Evolutionary conservation across 2,888 invertebrate genomes (phyloP).

Genomic region (Drepana falcataria): DNA sequence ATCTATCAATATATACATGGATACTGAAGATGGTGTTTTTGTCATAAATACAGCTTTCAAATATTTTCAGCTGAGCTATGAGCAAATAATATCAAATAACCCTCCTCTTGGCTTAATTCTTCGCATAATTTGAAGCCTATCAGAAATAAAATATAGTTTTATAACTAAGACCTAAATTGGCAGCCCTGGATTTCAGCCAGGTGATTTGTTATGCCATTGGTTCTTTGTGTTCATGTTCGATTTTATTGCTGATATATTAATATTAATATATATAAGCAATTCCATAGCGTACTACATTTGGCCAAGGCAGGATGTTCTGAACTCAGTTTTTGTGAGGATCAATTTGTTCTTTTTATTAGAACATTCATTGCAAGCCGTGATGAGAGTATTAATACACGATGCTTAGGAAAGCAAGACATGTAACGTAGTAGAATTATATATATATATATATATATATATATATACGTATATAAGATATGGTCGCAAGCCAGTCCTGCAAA

Average conservation of each 20-base stretch:
- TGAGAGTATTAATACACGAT: background rate
- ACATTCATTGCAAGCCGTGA: constrained; percentile 2
- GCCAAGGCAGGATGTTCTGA: background rate
- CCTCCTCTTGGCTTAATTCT: too few species aligned
- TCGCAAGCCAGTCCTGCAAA: too few species aligned
- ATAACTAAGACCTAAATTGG: background rate
- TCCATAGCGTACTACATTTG: constrained; percentile 1
- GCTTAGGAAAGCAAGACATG: background rate
- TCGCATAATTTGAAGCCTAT: too few species aligned
- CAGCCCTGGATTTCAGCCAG: background rate
- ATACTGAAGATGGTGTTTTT: too few species aligned
- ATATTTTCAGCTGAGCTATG: too few species aligned
- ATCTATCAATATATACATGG: too few species aligned
- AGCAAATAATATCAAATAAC: too few species aligned
- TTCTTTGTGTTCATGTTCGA: constrained; percentile 7
- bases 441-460: too few species aligned
- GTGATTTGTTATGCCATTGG: constrained; percentile 11
- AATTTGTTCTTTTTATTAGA: constrained; percentile 1
- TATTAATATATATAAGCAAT: too few species aligned
- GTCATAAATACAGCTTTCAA: too few species aligned
- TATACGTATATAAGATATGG: too few species aligned
- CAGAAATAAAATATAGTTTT: background rate
- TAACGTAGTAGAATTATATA: background rate
- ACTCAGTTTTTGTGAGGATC: constrained; percentile 1
- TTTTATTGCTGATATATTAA: constrained; percentile 11